Percentiles rank a stretch among this genome's conserved stretches.
These are phyloP conservation scores for Octopus bimaculoides DNA, from an alignment of 1,140 invertebrate genomes.

Conservation along the genomic window DNA sequence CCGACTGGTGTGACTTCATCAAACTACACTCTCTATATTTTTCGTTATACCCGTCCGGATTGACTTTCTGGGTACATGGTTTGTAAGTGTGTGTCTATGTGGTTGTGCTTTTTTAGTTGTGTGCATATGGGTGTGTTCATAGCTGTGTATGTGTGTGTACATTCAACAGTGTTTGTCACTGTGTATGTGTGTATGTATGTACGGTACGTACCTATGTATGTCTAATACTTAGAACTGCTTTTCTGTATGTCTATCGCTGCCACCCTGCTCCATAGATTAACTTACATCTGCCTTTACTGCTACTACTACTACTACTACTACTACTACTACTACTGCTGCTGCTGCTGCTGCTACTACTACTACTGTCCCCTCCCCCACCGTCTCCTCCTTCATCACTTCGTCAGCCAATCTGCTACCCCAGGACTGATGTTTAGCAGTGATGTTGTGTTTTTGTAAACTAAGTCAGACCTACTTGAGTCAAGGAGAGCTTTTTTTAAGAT, in stretches of 20 bases:
- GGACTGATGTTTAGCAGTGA: not conserved
- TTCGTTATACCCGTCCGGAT: conserved; percentile 4
- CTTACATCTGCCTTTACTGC: not conserved
- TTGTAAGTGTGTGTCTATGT: conserved; percentile 17
- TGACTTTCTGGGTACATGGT: conserved; percentile 15
- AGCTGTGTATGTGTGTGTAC: too few relatives aligned
- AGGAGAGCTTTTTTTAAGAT: not conserved
- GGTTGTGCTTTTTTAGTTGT: conserved; percentile 9
- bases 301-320: not conserved
- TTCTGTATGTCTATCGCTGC: conserved; percentile 7
- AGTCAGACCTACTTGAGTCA: not conserved
- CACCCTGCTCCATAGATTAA: not conserved
- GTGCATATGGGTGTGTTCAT: not conserved
- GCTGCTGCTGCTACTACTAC: not conserved
- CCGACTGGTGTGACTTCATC: not conserved
- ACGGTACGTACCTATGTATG: not conserved
- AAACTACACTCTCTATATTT: conserved; percentile 16
- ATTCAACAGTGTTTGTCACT: too few relatives aligned
- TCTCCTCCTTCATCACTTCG: not conserved
- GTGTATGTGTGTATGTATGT: not conserved
- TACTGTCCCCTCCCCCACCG: not conserved
- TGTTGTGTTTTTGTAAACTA: not conserved
- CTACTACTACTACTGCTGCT: not conserved
- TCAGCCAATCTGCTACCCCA: not conserved
- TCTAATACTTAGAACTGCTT: conserved; percentile 2